Conservation (phyloP, 2,888 invertebrate genomes). For the Limnephilus auricula region DNA sequence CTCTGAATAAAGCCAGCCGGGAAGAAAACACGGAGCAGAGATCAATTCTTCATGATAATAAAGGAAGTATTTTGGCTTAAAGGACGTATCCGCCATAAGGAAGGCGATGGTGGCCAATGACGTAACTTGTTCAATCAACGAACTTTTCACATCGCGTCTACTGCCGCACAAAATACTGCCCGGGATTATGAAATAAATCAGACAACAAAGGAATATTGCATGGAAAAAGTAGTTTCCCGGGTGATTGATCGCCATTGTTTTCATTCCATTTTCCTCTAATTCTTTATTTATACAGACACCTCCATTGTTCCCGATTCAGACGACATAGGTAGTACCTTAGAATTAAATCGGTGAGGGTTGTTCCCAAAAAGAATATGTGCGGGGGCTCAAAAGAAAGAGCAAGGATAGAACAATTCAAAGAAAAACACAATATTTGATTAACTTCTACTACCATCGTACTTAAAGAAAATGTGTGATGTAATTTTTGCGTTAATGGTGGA, state of each 20-base stretch:
- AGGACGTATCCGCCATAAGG: not conserved
- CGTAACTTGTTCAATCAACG: slow-evolving; percentile 25
- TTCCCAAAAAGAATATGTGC: not conserved
- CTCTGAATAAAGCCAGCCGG: not conserved
- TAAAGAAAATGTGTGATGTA: too few species aligned
- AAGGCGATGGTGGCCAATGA: not conserved
- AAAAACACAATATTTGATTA: too few species aligned
- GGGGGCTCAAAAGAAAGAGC: not conserved
- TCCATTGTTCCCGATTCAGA: slow-evolving; percentile 7
- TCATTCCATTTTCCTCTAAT: not conserved
- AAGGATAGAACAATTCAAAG: too few species aligned
- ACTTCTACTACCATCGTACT: too few species aligned
- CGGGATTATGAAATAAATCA: slow-evolving; percentile 32
- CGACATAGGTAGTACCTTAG: too few species aligned
- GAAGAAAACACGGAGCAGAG: not conserved
- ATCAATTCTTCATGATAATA: not conserved
- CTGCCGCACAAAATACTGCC: not conserved
- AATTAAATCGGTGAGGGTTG: not conserved
- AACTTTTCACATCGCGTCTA: not conserved
- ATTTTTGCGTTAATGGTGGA: too few species aligned
- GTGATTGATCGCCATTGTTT: slow-evolving; percentile 31
- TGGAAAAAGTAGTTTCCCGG: slow-evolving; percentile 31
- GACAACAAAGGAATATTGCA: slow-evolving; percentile 26
- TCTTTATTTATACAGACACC: slow-evolving; percentile 10
- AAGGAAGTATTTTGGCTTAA: not conserved